Percentiles rank a stretch among this genome's conserved stretches.
Conservation (phyloP, 2,888 invertebrate species). For the Caradrina clavipalpis region DNA sequence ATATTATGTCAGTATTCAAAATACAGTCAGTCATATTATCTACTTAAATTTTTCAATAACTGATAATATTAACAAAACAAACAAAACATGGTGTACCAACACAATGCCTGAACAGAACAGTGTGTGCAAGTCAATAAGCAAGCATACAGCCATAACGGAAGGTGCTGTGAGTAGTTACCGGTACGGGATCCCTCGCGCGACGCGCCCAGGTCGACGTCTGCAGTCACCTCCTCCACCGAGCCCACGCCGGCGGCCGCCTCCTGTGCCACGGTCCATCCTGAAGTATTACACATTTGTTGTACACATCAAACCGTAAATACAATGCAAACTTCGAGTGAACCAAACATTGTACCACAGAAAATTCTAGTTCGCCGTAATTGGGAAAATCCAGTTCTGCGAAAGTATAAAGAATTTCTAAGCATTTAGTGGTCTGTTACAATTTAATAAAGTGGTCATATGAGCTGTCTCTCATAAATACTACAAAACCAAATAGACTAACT, state of each 20-base stretch:
- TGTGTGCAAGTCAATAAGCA: not conserved
- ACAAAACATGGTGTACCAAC: not conserved
- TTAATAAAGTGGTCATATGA: not conserved
- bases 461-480: conserved; percentile 33
- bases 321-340: not conserved
- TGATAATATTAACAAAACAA: not conserved
- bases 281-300: conserved; percentile 40
- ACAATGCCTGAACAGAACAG: not conserved
- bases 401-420: conserved; percentile 35
- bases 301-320: not conserved
- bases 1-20: not conserved
- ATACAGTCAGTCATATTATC: not conserved
- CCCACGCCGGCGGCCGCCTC: conserved; percentile 85
- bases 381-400: conserved; percentile 7
- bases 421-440: not conserved
- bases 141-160: not conserved
- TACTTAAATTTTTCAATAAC: not conserved
- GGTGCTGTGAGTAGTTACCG: conserved; percentile 86
- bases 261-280: conserved; percentile 86
- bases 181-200: conserved; percentile 97
- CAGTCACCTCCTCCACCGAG: conserved; percentile 89
- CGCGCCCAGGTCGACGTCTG: conserved; percentile 95
- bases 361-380: conserved; percentile 39
- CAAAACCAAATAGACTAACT: not conserved
- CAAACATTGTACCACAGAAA: conserved; percentile 17